phyloP scores from a whole-genome alignment of 2,888 invertebrate genomes.

The Pyrgus malvae region DNA sequence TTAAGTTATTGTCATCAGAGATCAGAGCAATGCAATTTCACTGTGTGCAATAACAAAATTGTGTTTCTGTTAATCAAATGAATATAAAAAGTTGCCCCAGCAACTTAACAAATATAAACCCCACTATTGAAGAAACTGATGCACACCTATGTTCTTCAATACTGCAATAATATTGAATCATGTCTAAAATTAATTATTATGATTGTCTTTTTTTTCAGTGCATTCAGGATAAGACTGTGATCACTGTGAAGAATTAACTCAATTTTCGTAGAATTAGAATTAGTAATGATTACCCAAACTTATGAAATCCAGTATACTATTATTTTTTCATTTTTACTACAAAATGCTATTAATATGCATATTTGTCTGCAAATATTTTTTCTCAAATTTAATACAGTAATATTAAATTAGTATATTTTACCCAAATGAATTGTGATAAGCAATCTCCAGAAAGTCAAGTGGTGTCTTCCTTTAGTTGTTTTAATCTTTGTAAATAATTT shows the following conservation, averaged over 20 bases:
- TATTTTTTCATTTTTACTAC: background rate
- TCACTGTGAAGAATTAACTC: slow-evolving; percentile 20
- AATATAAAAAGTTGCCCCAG: too few relatives aligned
- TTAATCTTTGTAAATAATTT: slow-evolving; percentile 16
- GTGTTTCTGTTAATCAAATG: too few relatives aligned
- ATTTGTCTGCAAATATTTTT: too few relatives aligned
- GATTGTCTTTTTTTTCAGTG: slow-evolving; percentile 66
- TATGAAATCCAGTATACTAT: background rate
- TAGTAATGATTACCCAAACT: background rate
- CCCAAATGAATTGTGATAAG: background rate
- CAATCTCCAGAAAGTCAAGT: background rate
- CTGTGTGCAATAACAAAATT: too few relatives aligned
- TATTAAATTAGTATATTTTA: too few relatives aligned
- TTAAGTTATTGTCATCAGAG: too few relatives aligned
- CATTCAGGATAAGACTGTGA: slow-evolving; percentile 82
- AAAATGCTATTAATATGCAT: background rate
- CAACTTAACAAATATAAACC: too few relatives aligned
- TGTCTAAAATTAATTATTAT: background rate
- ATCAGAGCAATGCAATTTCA: too few relatives aligned
- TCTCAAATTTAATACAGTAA: too few relatives aligned
- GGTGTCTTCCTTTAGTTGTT: slow-evolving; percentile 34
- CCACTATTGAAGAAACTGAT: too few relatives aligned
- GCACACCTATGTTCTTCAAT: too few relatives aligned
- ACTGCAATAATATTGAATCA: background rate
- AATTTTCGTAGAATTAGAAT: slow-evolving; percentile 8